Conservation (phyloP, 1,140 invertebrate species). For the Thalassaphorura encarpata region DNA sequence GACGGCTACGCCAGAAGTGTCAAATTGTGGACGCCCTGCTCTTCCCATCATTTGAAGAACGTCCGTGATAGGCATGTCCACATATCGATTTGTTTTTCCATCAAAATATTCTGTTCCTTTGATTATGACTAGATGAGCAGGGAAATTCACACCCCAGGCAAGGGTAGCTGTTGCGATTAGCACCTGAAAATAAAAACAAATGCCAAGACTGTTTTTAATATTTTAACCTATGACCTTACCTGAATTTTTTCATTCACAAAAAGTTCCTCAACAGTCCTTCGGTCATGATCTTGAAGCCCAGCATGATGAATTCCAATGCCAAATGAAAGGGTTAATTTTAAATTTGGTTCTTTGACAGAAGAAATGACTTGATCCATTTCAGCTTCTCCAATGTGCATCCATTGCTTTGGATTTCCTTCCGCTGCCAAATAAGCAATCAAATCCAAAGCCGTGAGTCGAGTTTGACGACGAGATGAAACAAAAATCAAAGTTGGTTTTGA, state of each 20-base stretch:
- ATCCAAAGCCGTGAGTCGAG: constrained; percentile 90
- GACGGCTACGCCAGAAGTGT: constrained; percentile 88
- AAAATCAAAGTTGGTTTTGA: constrained; percentile 86
- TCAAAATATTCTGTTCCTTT: constrained; percentile 97
- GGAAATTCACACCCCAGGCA: constrained; percentile 98
- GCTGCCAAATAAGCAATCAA: constrained; percentile 85
- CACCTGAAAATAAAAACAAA: constrained; percentile 48
- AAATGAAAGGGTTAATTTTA: constrained; percentile 89
- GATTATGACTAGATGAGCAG: constrained; percentile 77
- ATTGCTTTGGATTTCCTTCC: constrained; percentile 89
- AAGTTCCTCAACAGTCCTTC: constrained; percentile 83
- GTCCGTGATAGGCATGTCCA: constrained; percentile 99
- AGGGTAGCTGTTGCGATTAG: constrained; percentile 93
- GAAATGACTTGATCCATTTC: constrained; percentile 68
- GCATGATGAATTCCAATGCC: constrained; percentile 99
- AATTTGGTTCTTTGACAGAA: constrained; percentile 77
- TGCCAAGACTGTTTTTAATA: constrained; percentile 27
- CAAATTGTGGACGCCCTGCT: constrained; percentile 92
- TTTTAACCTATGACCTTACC: constrained; percentile 31
- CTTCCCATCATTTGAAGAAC: constrained; percentile 99
- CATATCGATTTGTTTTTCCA: constrained; percentile 90
- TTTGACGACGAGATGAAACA: constrained; percentile 96
- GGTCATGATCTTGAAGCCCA: constrained; percentile 81
- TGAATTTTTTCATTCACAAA: constrained; percentile 98
- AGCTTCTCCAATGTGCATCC: constrained; percentile 76